Evolutionary conservation across 1,140 invertebrate genomes (phyloP), one percentile per base, ranked within the genome.

Genomic region (Drosophila pectinifera): DNA sequence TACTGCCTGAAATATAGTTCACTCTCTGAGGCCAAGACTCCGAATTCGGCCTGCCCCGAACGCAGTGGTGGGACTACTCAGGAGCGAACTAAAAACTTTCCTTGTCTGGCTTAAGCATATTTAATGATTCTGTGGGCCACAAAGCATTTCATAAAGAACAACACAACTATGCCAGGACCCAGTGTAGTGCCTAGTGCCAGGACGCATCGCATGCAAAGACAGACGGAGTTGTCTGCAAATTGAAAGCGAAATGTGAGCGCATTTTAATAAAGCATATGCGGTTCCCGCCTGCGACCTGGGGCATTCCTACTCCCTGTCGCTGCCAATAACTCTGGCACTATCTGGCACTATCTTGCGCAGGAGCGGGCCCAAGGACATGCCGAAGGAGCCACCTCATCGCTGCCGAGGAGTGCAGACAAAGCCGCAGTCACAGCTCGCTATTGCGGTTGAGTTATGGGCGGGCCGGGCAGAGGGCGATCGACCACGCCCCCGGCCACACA

Each of bases 211-310:
- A 67, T 78, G 73, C 79, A 65, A 64, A 61, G 48, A 54, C 16
- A 46, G 20, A 43, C 38, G 59, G 75, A 58, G 75, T 63, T 80
- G 75, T 88, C 80, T 88, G 84, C 48, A 69, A 89, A 88, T 89
- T 88, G 83, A 88, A 88, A 88, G 84, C 76, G 84, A 88, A 88
- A 88, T 89, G 76, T 64, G 59, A 64, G 49, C 57, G 80, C 72
- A 89, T 88, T 83, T 88, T 88, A 88, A 88, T 88, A 88, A 88
- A 88, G 89, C 84, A 88, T 88, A 88, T 88, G 84, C 72, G 84
- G 59, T 79, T 36, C 51, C 31, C 56, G 45, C 58, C 46, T n/a
- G 13, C 20, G 55, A 42, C 45, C 41, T 53, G 43, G 62, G 51
- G 46, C 39, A 51, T 14, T 49, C 42, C n/a, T 22, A 54, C 61